Evolutionary conservation across 2,797 vertebrate species (phyloP), one percentile per base, ranked within the genome.

Genomic region (Sebastolobus alascanus): DNA sequence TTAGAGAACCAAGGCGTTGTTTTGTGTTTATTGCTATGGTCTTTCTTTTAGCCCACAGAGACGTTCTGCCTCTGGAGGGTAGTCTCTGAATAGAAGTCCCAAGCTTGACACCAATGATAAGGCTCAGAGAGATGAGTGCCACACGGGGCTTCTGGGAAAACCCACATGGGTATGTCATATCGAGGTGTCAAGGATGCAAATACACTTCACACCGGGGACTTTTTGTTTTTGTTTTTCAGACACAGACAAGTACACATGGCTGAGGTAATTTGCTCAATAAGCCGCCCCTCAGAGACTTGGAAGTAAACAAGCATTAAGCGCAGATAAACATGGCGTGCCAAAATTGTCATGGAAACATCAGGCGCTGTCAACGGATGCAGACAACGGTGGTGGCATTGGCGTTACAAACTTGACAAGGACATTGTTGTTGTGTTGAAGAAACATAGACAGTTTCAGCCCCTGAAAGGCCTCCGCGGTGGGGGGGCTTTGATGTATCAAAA

Each of bases 181-280:
- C 43, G 61, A 92, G 92, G 93, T 95, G 93, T 95, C 94, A 93
- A 80, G 76, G 88, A 87, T 92, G 90, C 92, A 94, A 95, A 95
- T 94, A 89, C 72, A 87, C 83, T 65, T 90, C 81, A 84, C 94
- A 75, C 93, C 1, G 16, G 93, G 92, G 93, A 92, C 61, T 87
- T 92, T 92, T 94, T 95, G 93, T 94, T 95, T 94, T 95, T 95
- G 93, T 95, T 95, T 95, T 93, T 87, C 85, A 82, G 90, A 92
- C 88, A 87, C 92, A 89, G 82, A 84, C 89, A 86, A 82, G 89
- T 87, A 89, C 90, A 90, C 93, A 94, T 76, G 92, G 86, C 83
- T 94, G 92, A 92, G 87, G 83, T 85, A 73, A 87, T 92, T 87
- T 92, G 84, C 87, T 90, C 88, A 93, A 94, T 89, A 90, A 83